Evolutionary conservation across 37 sponge, comb jelly and placozoan species (phyloP).

Genomic region (Cliona cf. orientalis): DNA sequence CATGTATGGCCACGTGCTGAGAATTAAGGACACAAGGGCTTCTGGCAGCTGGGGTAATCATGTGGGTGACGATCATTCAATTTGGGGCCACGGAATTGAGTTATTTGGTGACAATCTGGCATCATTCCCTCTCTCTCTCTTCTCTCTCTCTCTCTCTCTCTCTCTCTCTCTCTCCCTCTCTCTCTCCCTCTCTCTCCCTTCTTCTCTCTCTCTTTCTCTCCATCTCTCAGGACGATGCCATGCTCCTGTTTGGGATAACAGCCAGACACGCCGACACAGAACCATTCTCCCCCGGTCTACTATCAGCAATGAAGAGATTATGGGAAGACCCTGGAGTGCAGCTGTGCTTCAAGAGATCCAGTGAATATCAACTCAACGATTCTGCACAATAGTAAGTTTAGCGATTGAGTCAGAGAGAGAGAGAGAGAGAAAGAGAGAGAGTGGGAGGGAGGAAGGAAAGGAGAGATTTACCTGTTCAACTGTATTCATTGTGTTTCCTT

Average conservation of each 20-base stretch:
- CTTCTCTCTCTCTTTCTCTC: background rate
- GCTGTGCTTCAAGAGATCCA: slow-evolving; percentile 81
- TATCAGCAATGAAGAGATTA: slow-evolving; percentile 85
- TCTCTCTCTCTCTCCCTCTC: slow-evolving; percentile 2
- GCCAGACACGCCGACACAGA: slow-evolving; percentile 81
- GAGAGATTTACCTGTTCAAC: slow-evolving; percentile 1
- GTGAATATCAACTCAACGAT: slow-evolving; percentile 96
- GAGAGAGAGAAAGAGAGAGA: no score
- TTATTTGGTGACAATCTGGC: background rate
- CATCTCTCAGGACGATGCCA: slow-evolving; percentile 81
- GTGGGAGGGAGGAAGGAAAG: no score
- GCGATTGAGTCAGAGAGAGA: no score
- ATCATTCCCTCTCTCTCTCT: slow-evolving; percentile 7
- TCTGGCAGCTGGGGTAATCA: no score
- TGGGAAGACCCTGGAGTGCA: slow-evolving; percentile 94
- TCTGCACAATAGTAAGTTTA: slow-evolving; percentile 94
- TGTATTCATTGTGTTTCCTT: no score
- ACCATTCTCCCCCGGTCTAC: slow-evolving; percentile 77
- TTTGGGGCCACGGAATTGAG: no score
- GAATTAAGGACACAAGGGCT: no score
- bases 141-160: slow-evolving; percentile 6
- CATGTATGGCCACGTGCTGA: no score
- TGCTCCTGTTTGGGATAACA: slow-evolving; percentile 74
- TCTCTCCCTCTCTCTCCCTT: slow-evolving; percentile 10
- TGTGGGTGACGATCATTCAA: no score